Base-by-base conservation (phyloP, 2,888 invertebrate genomes). In the Coelinius sp. region DNA sequence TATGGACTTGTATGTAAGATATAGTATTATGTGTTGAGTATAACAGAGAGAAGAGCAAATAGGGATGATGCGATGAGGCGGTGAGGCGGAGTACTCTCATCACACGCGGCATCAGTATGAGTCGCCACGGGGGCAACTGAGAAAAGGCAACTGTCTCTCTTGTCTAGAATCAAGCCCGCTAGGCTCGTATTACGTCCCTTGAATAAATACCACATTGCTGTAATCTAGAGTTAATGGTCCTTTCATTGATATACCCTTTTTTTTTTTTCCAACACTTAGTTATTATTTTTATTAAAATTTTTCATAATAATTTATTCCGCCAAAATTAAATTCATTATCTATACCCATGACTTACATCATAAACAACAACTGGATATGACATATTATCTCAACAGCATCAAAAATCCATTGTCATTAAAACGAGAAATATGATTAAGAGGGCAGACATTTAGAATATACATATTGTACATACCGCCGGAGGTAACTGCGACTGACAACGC, bases 221-320 rank as follows among this genome's bases (percentile, higher is more conserved):
- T 84, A 84, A 84, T 84, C 84, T 83, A 83, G 81, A 83, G 83
- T 84, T 84, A 84, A 84, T 83, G 83, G 83, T 82, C 78, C 81
- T 84, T 81, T 74, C 41, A 73, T 76, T 71, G 74, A 62, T 63
- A 41, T 20, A 35, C 20, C 49, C 49, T 52, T 35, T 63, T 20
- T 10, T 17, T 22, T 24, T 38, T 41, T 63, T 3, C 12, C 27
- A 14, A 14, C 1, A 27, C 7, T 31, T 35, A 1, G 14, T 7
- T 25, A 2, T 24, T 20, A 4, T 49, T 52, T 52, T 20, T 17
- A 10, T 12, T 12, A 1, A 14, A 5, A 2, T 3, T 24, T 7
- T 24, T 53, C 12, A 31, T 17, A 5, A 59, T 1, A 59, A 59
- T 20, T 49, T 17, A 35, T 17, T 14, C 10, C 20, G 20, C 3